Evolutionary conservation across 2,113 vertebrate species (phyloP).

Genomic region (Plecotus auritus): DNA sequence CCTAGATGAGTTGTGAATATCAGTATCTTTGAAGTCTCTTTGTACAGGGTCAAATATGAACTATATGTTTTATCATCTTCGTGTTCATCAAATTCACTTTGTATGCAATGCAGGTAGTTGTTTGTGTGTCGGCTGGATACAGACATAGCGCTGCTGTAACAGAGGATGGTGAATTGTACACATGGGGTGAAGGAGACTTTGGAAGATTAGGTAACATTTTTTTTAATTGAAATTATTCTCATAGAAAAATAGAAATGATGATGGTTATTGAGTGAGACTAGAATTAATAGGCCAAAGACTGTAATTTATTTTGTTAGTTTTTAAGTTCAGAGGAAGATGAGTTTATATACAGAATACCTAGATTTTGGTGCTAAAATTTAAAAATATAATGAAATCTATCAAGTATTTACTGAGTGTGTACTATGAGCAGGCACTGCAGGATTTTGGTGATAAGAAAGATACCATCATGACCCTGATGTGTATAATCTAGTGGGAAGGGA

Average conservation of each 20-base stretch:
- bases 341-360: constrained; percentile 26
- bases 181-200: constrained; percentile 90
- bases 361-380: constrained; percentile 20
- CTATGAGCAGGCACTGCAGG: background rate
- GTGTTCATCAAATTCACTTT: background rate
- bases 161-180: constrained; percentile 89
- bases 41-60: background rate
- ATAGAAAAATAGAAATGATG: constrained; percentile 30
- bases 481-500: background rate
- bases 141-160: constrained; percentile 89
- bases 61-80: background rate
- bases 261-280: background rate
- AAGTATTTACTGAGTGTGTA: background rate
- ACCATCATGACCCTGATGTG: background rate
- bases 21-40: background rate
- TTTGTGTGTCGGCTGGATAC: constrained; percentile 89
- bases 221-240: constrained; percentile 17
- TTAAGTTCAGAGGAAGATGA: constrained; percentile 18
- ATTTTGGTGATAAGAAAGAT: constrained; percentile 25
- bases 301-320: constrained; percentile 18
- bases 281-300: background rate
- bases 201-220: constrained; percentile 86
- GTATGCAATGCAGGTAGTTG: constrained; percentile 80
- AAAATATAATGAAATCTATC: constrained; percentile 49
- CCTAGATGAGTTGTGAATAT: background rate